Base-by-base conservation (phyloP, 2,797 vertebrate species). In the Tangara arthus region DNA sequence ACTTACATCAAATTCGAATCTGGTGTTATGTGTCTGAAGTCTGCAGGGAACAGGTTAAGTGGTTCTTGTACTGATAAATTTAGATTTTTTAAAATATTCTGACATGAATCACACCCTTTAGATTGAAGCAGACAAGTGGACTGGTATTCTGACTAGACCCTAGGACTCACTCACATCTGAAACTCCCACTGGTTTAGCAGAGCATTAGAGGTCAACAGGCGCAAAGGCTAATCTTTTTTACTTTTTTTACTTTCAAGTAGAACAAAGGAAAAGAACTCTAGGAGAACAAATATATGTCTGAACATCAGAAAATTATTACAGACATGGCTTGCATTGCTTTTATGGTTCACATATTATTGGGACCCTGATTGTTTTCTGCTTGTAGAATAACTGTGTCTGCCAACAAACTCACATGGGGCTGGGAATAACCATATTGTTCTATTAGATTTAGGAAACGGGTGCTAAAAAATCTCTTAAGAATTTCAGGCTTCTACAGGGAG, bases 271-370 rank as follows among this genome's bases (percentile, higher is more conserved):
- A n/a, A 89, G 18, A 85, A 44, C 57, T 90, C 16, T 20, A 34
- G 64, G 49, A 95, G 75, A 92, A 37, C 9, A 92, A 85, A 82
- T 78, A 41, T 6, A 53, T 89, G 35, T 87, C 75, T 82, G 57
- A 93, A 77, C 79, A 89, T 93, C 39, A 89, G 79, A 92, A 93
- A 92, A 82, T 76, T 3, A 78, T 95, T 90, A 83, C 9, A 56
- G 59, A 82, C 9, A 37, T 69, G 61, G 23, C 28, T 82, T 89
- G 26, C 30, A 42, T 60, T 93, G 24, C 39, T 84, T 84, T 89
- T 91, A 80, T 87, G n/a, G 27, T 82, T 91, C 68, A 53, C 15
- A 6, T 93, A 24, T 41, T 83, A 50, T 21, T 90, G 42, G 28
- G 35, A 39, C 87, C 27, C 46, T 88, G 30, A 22, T 78, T 68